Base-by-base conservation (phyloP, 2,888 invertebrate genomes). In the Molorchus minor region DNA sequence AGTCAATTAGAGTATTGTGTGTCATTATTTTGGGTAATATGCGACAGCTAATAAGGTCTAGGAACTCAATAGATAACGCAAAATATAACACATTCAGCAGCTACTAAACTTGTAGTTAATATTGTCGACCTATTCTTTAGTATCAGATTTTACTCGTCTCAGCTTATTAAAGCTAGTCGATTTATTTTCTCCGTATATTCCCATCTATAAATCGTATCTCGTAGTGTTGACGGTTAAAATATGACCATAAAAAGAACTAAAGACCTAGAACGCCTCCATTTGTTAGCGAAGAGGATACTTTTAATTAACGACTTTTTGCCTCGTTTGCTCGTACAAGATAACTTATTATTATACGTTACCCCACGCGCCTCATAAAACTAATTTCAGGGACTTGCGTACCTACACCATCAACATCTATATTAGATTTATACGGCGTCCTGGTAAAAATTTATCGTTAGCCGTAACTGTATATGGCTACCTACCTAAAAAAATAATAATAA, bases 291-390 rank as follows among this genome's bases (percentile, higher is more conserved):
- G 41, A 41, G 20, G 20, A 21, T 8, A 25, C 21, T 25, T 43
- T 43, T 43, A 43, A 43, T 43, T 43, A 43, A 21, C 43, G 4
- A 43, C 12, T 20, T 43, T 43, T n/a, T 25, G 43, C 25, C 25
- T 15, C 15, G 15, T 13, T 1, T 25, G 7, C 41, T 20, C 1
- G 41, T 20, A 17, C 7, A 19, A 8, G 43, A 1, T 13, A 12
- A 12, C 17, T 10, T 43, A 13, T 43, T 43, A 25, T 25, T 43
- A 25, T 25, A 43, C n/a, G 25, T 43, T 43, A 21, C 25, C 3
- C 20, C 1, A n/a, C 4, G 20, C 20, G n/a, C 2, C 20, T 41
- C 41, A 21, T 41, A 21, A 41, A 41, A 21, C 7, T 8, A n/a
- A 12, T 19, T 0, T 12, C 20, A n/a, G n/a, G n/a, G n/a, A n/a